phyloP scores from a whole-genome alignment of 1,140 invertebrate species.

The Zaprionus ornatus region DNA sequence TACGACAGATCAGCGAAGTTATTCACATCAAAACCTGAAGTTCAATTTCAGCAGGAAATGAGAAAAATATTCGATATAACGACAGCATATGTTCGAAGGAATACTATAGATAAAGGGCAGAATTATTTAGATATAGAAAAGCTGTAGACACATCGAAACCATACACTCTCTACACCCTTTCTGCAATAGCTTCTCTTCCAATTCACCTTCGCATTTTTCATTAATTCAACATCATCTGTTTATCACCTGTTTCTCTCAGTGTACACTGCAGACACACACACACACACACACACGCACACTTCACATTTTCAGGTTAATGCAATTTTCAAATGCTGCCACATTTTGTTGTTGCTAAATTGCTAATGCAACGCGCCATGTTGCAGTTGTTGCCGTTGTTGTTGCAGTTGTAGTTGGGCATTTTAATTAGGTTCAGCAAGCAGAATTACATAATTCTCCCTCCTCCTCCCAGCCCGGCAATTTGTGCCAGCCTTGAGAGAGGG shows the following conservation, averaged over 20 bases:
- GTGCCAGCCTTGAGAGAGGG: background rate
- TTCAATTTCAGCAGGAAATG: no score
- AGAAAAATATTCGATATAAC: background rate
- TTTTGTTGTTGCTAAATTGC: constrained; percentile 54
- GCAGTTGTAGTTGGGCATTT: constrained; percentile 39
- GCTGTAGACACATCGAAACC: no score
- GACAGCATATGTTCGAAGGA: background rate
- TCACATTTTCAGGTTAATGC: constrained; percentile 73
- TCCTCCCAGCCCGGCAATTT: background rate
- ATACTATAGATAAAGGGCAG: background rate
- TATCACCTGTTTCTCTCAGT: constrained; percentile 42
- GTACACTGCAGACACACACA: background rate
- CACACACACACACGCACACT: background rate
- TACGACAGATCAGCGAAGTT: background rate
- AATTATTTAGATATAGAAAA: background rate
- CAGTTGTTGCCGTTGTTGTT: constrained; percentile 21
- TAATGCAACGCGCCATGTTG: constrained; percentile 42
- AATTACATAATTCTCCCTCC: constrained; percentile 31
- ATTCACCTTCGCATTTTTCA: no score
- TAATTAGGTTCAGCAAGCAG: constrained; percentile 52
- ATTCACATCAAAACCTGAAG: no score
- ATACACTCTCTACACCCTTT: no score
- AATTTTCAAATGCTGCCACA: constrained; percentile 63
- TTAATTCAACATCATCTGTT: no score
- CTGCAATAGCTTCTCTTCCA: no score